Base-by-base conservation (phyloP, 2,888 invertebrate genomes). In the Polydrusus tereticollis region DNA sequence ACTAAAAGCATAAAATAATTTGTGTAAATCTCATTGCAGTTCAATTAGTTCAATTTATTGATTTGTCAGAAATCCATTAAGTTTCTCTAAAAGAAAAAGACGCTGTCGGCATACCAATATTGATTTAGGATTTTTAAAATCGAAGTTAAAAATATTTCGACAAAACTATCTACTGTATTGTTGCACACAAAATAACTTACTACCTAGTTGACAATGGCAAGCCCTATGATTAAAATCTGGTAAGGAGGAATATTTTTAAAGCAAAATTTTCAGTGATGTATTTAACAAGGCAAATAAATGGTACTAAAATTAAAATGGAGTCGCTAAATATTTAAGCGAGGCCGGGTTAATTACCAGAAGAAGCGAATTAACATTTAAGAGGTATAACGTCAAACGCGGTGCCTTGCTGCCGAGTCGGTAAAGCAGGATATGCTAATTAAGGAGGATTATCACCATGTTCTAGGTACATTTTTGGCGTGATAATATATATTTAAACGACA, bases 261-360 rank as follows among this genome's bases (percentile, higher is more conserved):
- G 36, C n/a, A 36, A 4, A 12, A n/a, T 12, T n/a, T 26, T 2
- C 2, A 50, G 5, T 21, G 1, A 16, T 8, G 69, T 75, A 74
- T 73, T 23, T 21, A 47, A 77, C 62, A 63, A 72, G 50, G 55
- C 71, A 76, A 77, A 78, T 77, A 78, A 78, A 78, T 78, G 70
- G 72, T 72, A 78, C 77, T 76, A 78, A 77, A 78, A 76, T 77
- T 75, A 78, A 78, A 78, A 76, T 75, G 69, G 72, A 77, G 69
- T 76, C 76, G 74, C 76, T 72, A 75, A 77, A 77, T 76, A 77
- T 76, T 73, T 72, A 70, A 74, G 75, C 77, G 77, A 72, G 71
- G 70, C 69, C 71, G 69, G 76, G 69, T 75, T 78, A 78, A 78
- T 78, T 78, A 77, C 74, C 67, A 69, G 68, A 75, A 77, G 75